Evolutionary conservation across 2,888 invertebrate genomes (phyloP).

Genomic region (Lagria hirta): DNA sequence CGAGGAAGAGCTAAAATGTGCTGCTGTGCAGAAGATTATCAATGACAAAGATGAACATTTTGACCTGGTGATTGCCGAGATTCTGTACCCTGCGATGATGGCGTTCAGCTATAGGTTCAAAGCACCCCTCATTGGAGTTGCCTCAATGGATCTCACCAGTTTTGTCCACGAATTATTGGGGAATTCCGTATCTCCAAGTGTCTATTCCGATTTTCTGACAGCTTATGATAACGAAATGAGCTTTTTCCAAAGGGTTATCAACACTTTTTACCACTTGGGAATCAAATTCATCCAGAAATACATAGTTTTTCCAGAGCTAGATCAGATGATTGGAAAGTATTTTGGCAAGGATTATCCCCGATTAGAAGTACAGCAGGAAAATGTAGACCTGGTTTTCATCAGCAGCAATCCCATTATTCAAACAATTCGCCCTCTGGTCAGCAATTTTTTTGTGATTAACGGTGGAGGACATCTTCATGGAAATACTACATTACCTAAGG

Average conservation of each 20-base stretch:
- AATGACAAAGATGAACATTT: slow-evolving; percentile 31
- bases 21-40: slow-evolving; percentile 32
- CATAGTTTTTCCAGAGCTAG: slow-evolving; percentile 19
- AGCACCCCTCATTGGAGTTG: slow-evolving; percentile 35
- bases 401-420: slow-evolving; percentile 52
- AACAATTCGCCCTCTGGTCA: slow-evolving; percentile 49
- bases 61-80: slow-evolving; percentile 40
- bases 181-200: slow-evolving; percentile 39
- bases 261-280: slow-evolving; percentile 12
- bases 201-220: slow-evolving; percentile 37
- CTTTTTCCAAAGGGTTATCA: slow-evolving; percentile 32
- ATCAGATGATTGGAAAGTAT: slow-evolving; percentile 27
- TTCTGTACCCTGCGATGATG: slow-evolving; percentile 27
- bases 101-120: slow-evolving; percentile 37
- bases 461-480: slow-evolving; percentile 52
- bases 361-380: slow-evolving; percentile 33
- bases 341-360: slow-evolving; percentile 31
- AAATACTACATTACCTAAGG: slow-evolving; percentile 50
- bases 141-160: slow-evolving; percentile 34
- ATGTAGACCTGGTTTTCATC: slow-evolving; percentile 51
- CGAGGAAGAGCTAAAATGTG: slow-evolving; percentile 28
- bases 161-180: slow-evolving; percentile 37
- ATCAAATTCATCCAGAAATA: slow-evolving; percentile 9
- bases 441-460: slow-evolving; percentile 51
- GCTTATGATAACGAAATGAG: slow-evolving; percentile 30